Conservation (phyloP, 2,113 vertebrate genomes). For the Anoplopoma fimbria region DNA sequence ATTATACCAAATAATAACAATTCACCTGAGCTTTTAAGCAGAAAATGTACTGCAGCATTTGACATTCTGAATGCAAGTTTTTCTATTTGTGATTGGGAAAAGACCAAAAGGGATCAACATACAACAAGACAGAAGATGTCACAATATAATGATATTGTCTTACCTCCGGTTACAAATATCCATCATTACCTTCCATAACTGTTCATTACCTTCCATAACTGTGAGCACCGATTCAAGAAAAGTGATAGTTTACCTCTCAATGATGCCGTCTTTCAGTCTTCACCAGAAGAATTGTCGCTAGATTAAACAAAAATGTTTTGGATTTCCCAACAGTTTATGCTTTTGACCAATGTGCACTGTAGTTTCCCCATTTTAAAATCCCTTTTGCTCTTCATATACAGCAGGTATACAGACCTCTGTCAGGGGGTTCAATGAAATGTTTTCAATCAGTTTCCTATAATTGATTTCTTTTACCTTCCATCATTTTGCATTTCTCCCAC, state of each 20-base stretch:
- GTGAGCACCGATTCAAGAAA: slow-evolving; percentile 2
- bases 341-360: slow-evolving; percentile 40
- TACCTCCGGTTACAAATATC: slow-evolving; percentile 47
- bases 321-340: slow-evolving; percentile 38
- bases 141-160: slow-evolving; percentile 27
- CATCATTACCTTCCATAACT: slow-evolving; percentile 1
- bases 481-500: slow-evolving; percentile 37
- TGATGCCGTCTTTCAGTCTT: slow-evolving; percentile 2
- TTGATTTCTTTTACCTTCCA: slow-evolving; percentile 44
- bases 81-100: neutral
- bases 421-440: slow-evolving; percentile 55
- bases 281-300: neutral
- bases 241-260: neutral
- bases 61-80: neutral
- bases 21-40: neutral
- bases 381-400: slow-evolving; percentile 29
- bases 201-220: slow-evolving; percentile 20
- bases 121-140: neutral
- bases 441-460: slow-evolving; percentile 51
- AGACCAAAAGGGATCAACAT: neutral
- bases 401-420: slow-evolving; percentile 25
- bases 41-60: neutral
- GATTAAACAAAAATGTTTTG: slow-evolving; percentile 47
- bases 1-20: neutral
- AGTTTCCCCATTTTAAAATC: slow-evolving; percentile 54